phyloP scores from a whole-genome alignment of 2,113 vertebrate genomes.

The Corythaeola cristata region DNA sequence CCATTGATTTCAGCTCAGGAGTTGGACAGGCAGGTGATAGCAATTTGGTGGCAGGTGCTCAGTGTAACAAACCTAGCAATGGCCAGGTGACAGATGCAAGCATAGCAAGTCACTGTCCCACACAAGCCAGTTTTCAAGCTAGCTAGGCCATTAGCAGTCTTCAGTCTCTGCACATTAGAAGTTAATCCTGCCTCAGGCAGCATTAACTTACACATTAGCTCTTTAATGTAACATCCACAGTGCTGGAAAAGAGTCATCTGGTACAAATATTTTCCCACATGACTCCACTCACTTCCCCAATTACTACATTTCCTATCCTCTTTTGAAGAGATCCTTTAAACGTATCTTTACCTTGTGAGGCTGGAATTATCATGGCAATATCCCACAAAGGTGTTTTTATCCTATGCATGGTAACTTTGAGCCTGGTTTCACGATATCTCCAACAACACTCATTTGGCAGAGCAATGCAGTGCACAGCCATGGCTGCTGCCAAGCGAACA shows the following conservation, averaged over 20 bases:
- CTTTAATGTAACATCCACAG: not conserved
- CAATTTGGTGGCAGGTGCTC: not conserved
- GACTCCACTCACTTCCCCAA: not conserved
- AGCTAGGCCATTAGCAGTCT: conserved; percentile 34
- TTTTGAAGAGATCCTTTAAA: not conserved
- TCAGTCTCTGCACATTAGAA: not conserved
- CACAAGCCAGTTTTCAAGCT: not conserved
- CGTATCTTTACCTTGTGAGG: not conserved
- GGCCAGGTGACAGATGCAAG: not conserved
- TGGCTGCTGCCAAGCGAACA: not conserved
- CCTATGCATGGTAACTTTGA: not conserved
- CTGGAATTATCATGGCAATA: not conserved
- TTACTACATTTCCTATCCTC: not conserved
- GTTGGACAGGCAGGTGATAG: too few species aligned
- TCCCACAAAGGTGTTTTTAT: not conserved
- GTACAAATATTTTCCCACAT: conserved; percentile 45
- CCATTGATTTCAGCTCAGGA: fast-evolving
- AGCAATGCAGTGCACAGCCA: not conserved
- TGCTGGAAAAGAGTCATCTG: not conserved
- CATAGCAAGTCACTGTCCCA: not conserved
- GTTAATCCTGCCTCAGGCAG: conserved; percentile 62
- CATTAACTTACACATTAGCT: conserved; percentile 44
- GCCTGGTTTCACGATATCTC: not conserved
- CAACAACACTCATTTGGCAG: not conserved
- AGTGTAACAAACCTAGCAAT: not conserved